phyloP scores from a whole-genome alignment of 1,140 invertebrate genomes.

The Bactericera cockerelli region DNA sequence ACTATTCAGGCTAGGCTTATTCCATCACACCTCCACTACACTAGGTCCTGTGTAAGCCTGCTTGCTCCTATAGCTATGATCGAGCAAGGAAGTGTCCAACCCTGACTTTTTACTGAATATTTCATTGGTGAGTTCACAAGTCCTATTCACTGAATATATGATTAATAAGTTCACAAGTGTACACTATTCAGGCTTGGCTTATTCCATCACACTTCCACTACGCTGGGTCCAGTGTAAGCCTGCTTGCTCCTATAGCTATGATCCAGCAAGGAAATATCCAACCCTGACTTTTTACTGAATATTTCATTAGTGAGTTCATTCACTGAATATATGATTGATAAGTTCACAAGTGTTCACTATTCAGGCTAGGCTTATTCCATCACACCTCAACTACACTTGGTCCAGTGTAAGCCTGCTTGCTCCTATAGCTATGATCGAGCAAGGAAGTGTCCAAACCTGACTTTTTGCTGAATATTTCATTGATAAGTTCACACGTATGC shows the following conservation, averaged over 20 bases:
- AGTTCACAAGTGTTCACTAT: not conserved
- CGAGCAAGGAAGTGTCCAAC: not conserved
- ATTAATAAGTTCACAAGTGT: too few relatives aligned
- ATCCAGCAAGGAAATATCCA: not conserved
- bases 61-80: conserved; percentile 1
- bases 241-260: not conserved
- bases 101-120: not conserved
- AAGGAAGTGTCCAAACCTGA: not conserved
- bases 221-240: too few relatives aligned
- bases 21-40: too few relatives aligned
- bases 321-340: not conserved
- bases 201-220: too few relatives aligned
- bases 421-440: not conserved
- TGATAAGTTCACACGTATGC: not conserved
- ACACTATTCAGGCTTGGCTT: too few relatives aligned
- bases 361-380: too few relatives aligned
- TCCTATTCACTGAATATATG: not conserved
- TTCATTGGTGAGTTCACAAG: not conserved
- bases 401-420: too few relatives aligned
- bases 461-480: not conserved
- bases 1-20: too few relatives aligned
- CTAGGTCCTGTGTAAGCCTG: too few relatives aligned
- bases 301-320: not conserved
- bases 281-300: not conserved
- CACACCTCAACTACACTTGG: too few relatives aligned